Percentiles rank a stretch among this genome's conserved stretches.
phyloP scores from a whole-genome alignment of 1,140 invertebrate species.

The Listronotus oregonensis region DNA sequence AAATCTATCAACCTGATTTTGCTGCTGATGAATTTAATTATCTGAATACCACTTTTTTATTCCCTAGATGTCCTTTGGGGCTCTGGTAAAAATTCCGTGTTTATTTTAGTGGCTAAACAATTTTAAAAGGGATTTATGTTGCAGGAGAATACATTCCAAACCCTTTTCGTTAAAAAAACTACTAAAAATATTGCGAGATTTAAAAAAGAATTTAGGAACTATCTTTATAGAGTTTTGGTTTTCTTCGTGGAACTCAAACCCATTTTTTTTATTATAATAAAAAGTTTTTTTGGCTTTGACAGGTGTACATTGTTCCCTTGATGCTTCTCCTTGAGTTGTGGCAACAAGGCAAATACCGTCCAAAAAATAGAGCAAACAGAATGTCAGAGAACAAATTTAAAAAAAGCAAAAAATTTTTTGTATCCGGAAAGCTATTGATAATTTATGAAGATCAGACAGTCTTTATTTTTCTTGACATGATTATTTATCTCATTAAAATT shows the following conservation, averaged over 20 bases:
- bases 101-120: conserved; percentile 31
- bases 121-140: not conserved
- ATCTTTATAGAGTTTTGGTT: not conserved
- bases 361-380: too few relatives aligned
- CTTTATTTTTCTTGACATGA: too few relatives aligned
- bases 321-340: too few relatives aligned
- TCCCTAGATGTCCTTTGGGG: conserved; percentile 74
- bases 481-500: too few relatives aligned
- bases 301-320: conserved; percentile 44
- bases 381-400: too few relatives aligned
- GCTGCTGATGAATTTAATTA: too few relatives aligned
- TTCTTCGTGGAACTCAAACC: not conserved
- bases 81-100: conserved; percentile 70
- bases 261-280: not conserved
- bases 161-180: not conserved
- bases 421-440: too few relatives aligned
- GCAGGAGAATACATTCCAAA: not conserved
- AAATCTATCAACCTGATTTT: too few relatives aligned
- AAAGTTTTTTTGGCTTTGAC: not conserved
- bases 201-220: not conserved
- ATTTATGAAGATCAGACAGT: too few relatives aligned
- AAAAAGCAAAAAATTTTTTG: too few relatives aligned
- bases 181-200: not conserved
- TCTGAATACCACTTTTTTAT: conserved; percentile 63
- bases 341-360: too few relatives aligned